Conservation (phyloP, 37 sponge, comb jelly and placozoan genomes). For the Hormiphora californensis region DNA sequence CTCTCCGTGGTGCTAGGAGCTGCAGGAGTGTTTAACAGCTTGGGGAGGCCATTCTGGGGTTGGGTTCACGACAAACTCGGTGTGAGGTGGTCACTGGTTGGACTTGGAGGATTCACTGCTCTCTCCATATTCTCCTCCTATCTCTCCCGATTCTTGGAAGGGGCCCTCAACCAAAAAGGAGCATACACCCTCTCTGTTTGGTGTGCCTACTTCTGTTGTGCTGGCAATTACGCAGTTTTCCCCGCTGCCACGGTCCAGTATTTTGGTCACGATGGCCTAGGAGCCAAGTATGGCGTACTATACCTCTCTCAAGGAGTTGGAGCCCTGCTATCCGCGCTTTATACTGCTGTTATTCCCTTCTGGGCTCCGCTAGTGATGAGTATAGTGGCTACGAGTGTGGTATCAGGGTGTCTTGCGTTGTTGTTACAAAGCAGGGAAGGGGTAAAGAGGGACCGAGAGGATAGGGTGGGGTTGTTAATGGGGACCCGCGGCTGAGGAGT, state of each 20-base stretch:
- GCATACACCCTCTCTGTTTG: conserved; percentile 10
- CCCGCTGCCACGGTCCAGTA: conserved; percentile 7
- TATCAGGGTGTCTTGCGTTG: background rate
- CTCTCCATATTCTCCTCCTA: background rate
- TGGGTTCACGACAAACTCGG: background rate
- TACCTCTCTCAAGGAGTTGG: conserved; percentile 40
- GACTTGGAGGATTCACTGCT: background rate
- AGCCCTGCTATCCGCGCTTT: background rate
- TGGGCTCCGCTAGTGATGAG: background rate
- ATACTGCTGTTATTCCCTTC: conserved; percentile 1
- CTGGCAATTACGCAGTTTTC: background rate
- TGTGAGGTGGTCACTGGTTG: background rate
- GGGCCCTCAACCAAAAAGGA: background rate
- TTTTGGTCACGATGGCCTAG: background rate
- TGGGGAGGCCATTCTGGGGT: conserved; percentile 41
- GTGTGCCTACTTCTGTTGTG: background rate
- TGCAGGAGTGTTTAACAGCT: background rate
- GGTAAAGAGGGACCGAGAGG: background rate
- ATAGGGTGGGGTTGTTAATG: background rate
- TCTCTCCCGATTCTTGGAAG: background rate
- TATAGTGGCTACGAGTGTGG: background rate
- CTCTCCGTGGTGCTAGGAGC: conserved; percentile 3
- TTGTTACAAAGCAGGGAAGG: background rate
- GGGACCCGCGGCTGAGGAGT: background rate
- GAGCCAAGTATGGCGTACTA: conserved; percentile 3